A percentile compares a stretch with the other conserved stretches of the same genome.
Conservation (phyloP, 1,140 invertebrate species). For the Philaenus spumarius region DNA sequence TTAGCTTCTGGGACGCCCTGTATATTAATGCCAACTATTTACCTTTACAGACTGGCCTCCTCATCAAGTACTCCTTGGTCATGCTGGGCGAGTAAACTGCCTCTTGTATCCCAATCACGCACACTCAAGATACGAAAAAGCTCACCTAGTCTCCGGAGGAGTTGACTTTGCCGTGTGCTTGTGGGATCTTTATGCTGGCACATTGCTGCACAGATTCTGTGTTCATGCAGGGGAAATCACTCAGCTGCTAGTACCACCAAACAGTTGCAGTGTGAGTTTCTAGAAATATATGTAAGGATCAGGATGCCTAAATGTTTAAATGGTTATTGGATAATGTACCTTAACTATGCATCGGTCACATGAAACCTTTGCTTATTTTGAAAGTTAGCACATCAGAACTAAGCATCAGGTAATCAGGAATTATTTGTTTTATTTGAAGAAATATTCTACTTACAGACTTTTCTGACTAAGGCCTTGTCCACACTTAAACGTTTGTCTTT, state of each 20-base stretch:
- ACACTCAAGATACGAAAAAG: conserved; percentile 85
- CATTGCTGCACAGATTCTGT: conserved; percentile 88
- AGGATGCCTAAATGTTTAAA: too few relatives aligned
- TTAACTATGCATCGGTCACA: conserved; percentile 7
- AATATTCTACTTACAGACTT: too few relatives aligned
- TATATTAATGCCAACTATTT: not conserved
- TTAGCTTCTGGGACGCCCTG: too few relatives aligned
- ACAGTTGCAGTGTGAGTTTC: conserved; percentile 83
- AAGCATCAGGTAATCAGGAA: not conserved
- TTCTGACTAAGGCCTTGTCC: too few relatives aligned
- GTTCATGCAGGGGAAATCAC: conserved; percentile 92
- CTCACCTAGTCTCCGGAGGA: conserved; percentile 89
- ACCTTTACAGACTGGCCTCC: conserved; percentile 71
- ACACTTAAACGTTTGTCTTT: too few relatives aligned
- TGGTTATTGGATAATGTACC: conserved; percentile 14
- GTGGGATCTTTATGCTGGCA: conserved; percentile 92
- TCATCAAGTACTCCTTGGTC: conserved; percentile 82
- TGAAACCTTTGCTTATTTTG: conserved; percentile 18
- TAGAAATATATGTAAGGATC: too few relatives aligned
- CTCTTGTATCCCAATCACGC: conserved; percentile 92
- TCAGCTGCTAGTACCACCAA: conserved; percentile 85
- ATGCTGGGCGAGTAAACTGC: conserved; percentile 91
- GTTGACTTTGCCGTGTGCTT: conserved; percentile 96
- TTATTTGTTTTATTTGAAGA: too few relatives aligned
- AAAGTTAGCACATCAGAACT: too few relatives aligned